These are phyloP conservation scores for Sylvicapra grimmia DNA, from an alignment of 2,113 vertebrate species.

Conservation along the genomic window DNA sequence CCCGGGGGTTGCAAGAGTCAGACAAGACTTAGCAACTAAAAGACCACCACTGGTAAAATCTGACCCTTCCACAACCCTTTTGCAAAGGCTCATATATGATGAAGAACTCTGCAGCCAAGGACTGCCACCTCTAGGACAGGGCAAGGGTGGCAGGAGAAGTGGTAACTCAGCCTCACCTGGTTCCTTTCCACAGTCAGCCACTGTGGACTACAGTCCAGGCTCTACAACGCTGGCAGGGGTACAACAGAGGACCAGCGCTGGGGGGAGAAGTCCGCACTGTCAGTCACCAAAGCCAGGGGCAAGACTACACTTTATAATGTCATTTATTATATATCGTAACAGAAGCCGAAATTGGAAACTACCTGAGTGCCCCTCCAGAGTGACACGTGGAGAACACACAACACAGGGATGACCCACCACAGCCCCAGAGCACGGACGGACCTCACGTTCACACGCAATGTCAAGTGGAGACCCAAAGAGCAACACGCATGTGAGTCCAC, in stretches of 20 bases:
- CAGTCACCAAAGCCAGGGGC: not conserved
- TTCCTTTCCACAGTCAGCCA: not conserved
- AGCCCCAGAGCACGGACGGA: not conserved
- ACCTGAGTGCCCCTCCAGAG: not conserved
- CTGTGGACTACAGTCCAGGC: not conserved
- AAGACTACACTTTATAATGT: not conserved
- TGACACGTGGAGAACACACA: not conserved
- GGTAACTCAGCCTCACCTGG: not conserved
- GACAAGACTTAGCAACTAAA: not conserved
- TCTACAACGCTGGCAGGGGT: not conserved
- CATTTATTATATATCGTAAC: not conserved
- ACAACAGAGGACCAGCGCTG: not conserved
- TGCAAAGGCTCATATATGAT: not conserved
- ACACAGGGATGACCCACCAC: not conserved
- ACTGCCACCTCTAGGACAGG: not conserved
- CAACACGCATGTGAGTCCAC: not conserved
- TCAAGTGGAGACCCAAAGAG: not conserved
- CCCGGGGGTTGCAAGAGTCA: not conserved
- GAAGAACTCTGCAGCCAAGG: not conserved
- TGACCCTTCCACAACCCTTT: not conserved
- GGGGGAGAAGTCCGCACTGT: not conserved
- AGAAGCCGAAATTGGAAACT: not conserved
- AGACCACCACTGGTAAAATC: not conserved
- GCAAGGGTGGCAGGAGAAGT: not conserved
- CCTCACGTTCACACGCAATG: not conserved